phyloP scores from a whole-genome alignment of 2,113 vertebrate genomes.

The Gracilinanus agilis region DNA sequence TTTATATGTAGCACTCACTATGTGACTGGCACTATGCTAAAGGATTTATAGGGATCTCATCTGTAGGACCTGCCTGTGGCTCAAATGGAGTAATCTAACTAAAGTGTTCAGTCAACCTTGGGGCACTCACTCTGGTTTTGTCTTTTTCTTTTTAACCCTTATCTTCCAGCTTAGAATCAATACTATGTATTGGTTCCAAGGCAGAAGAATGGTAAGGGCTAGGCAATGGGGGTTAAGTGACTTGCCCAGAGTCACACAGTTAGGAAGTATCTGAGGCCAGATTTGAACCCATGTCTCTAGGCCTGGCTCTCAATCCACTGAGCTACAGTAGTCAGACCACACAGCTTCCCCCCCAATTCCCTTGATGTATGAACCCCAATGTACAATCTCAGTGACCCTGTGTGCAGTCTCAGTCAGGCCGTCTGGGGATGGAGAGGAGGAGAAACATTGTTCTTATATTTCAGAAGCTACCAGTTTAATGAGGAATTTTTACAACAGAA shows the following conservation, averaged over 20 bases:
- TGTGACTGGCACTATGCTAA: neutral
- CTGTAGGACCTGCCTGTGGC: neutral
- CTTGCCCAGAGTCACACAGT: neutral
- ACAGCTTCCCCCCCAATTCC: neutral
- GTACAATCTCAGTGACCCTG: neutral
- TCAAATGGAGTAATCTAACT: neutral
- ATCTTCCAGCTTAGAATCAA: too few relatives aligned
- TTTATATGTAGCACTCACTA: neutral
- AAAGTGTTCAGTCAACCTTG: neutral
- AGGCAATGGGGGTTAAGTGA: too few relatives aligned
- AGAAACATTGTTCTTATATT: neutral
- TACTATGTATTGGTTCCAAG: too few relatives aligned
- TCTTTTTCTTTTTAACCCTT: too few relatives aligned
- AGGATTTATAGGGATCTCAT: neutral
- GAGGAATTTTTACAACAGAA: conserved; percentile 28
- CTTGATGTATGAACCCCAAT: neutral
- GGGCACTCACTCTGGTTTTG: neutral
- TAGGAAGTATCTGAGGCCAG: too few relatives aligned
- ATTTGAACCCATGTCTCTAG: too few relatives aligned
- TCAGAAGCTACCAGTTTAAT: neutral
- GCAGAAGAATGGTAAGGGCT: too few relatives aligned
- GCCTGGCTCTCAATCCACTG: too few relatives aligned
- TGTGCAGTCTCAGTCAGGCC: neutral
- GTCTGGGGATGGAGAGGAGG: neutral
- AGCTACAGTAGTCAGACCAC: neutral